phyloP scores from a whole-genome alignment of 2,797 vertebrate species.

The Percopsis omiscomaycus region DNA sequence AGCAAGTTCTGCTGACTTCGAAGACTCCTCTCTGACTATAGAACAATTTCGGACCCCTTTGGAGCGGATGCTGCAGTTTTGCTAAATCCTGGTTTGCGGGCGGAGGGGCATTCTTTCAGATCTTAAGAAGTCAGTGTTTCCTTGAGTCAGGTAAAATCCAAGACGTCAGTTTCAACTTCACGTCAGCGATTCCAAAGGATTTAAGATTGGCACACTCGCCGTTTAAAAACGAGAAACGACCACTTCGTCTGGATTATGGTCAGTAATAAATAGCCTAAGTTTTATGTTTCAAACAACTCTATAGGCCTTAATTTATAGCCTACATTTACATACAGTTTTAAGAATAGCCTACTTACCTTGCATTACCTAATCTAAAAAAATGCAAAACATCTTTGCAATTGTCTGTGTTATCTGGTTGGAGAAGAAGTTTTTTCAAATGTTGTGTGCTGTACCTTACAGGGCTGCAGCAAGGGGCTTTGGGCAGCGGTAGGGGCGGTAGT shows the following conservation, averaged over 20 bases:
- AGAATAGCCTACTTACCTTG: background rate
- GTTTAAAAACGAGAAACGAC: conserved; percentile 10
- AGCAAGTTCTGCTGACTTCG: conserved; percentile 54
- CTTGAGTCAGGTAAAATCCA: conserved; percentile 14
- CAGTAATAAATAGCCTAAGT: conserved; percentile 48
- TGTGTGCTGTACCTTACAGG: conserved; percentile 61
- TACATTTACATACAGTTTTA: no score
- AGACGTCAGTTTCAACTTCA: conserved; percentile 30
- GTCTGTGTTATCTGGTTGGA: background rate
- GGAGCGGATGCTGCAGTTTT: conserved; percentile 54
- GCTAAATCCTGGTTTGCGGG: conserved; percentile 38
- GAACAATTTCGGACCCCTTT: conserved; percentile 32
- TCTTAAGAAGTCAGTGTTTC: conserved; percentile 19
- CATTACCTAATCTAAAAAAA: background rate
- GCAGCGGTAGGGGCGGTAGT: conserved; percentile 68
- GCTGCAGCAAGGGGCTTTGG: conserved; percentile 71
- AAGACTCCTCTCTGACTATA: conserved; percentile 47
- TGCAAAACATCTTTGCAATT: background rate
- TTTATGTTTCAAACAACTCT: no score
- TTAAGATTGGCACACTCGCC: conserved; percentile 32
- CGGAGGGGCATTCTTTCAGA: conserved; percentile 24
- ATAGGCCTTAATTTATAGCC: no score
- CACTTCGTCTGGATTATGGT: conserved; percentile 69
- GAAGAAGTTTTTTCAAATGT: conserved; percentile 22
- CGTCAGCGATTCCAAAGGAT: conserved; percentile 35